Conservation (phyloP, 2,797 vertebrate genomes). For the Zenarchopterus dispar region DNA sequence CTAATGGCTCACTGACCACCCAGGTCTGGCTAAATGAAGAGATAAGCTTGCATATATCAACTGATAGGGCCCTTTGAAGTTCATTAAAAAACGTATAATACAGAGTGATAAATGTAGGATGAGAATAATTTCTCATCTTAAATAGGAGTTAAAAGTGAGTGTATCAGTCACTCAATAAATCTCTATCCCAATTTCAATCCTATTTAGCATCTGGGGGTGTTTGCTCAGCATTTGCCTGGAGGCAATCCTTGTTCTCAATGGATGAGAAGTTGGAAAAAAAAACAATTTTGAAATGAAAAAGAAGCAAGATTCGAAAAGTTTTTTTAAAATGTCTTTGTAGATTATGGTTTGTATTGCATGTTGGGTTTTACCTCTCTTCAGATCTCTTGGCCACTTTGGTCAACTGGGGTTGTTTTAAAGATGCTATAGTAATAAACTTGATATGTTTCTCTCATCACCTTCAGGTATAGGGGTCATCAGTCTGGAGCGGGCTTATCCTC, state of each 20-base stretch:
- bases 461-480: conserved; percentile 84
- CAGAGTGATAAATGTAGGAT: conserved; percentile 48
- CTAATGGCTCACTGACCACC: conserved; percentile 23
- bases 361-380: conserved; percentile 5
- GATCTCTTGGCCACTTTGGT: background rate
- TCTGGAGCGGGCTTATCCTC: conserved; percentile 83
- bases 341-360: conserved; percentile 5
- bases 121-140: conserved; percentile 47
- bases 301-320: background rate
- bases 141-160: no score
- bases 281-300: conserved; percentile 17
- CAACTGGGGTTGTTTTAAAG: no score
- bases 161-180: no score
- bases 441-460: conserved; percentile 8
- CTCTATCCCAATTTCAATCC: no score
- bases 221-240: no score
- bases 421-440: no score
- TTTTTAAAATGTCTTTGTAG: conserved; percentile 10
- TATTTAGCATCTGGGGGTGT: no score
- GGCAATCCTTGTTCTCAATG: no score
- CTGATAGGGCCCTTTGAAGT: conserved; percentile 19
- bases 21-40: conserved; percentile 33
- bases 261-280: conserved; percentile 37
- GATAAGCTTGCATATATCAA: conserved; percentile 15
- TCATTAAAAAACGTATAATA: conserved; percentile 36